These are phyloP conservation scores for Aphidoletes aphidimyza DNA, from an alignment of 2,888 invertebrate genomes.

Conservation along the genomic window DNA sequence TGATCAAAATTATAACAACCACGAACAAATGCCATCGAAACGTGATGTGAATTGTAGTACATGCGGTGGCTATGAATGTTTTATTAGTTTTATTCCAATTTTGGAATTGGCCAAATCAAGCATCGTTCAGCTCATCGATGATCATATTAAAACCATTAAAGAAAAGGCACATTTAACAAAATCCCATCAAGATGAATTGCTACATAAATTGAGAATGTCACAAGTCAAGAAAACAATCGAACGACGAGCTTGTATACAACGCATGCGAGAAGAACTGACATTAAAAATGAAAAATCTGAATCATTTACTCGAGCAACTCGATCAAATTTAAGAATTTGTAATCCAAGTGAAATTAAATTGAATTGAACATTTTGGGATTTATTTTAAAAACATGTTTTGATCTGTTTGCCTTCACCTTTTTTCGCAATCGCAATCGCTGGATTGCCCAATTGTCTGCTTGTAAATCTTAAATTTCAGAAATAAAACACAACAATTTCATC, in stretches of 20 bases:
- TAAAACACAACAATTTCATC: too few species aligned
- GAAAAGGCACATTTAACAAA: neutral
- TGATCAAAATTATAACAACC: too few species aligned
- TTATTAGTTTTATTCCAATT: neutral
- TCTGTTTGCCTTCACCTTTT: too few species aligned
- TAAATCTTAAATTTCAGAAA: too few species aligned
- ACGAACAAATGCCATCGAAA: too few species aligned
- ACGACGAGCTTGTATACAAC: neutral
- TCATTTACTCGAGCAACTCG: neutral
- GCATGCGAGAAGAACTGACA: neutral
- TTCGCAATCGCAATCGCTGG: too few species aligned
- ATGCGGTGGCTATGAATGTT: neutral
- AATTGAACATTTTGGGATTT: neutral
- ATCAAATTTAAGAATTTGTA: neutral
- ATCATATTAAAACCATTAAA: neutral
- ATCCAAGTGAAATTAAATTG: neutral
- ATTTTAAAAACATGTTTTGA: too few species aligned
- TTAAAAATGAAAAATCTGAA: neutral
- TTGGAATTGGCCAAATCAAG: neutral
- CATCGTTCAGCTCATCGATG: neutral
- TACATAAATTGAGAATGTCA: neutral
- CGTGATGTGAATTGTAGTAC: too few species aligned
- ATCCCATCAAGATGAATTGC: neutral
- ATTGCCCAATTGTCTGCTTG: too few species aligned
- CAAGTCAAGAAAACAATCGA: neutral